These are phyloP conservation scores for Cyprinus carpio DNA, from an alignment of 2,113 vertebrate genomes.

Conservation along the genomic window DNA sequence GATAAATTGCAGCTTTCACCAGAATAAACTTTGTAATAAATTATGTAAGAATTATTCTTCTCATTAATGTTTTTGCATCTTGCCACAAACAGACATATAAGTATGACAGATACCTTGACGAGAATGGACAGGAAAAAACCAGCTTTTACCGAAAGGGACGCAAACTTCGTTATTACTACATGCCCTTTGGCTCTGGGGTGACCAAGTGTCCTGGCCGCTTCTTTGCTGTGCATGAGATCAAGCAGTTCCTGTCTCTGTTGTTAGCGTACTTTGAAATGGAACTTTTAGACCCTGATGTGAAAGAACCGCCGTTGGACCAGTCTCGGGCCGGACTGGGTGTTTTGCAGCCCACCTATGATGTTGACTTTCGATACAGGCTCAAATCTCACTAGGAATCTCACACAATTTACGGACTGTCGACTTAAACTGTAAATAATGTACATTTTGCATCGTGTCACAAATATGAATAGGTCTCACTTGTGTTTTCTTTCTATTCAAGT, in stretches of 20 bases:
- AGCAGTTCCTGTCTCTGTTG: slow-evolving; percentile 86
- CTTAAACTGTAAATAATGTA: slow-evolving; percentile 58
- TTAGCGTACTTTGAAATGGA: slow-evolving; percentile 88
- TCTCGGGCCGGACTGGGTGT: slow-evolving; percentile 92
- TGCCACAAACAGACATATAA: slow-evolving; percentile 83
- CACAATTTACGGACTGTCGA: slow-evolving; percentile 14
- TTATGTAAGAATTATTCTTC: neutral
- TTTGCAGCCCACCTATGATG: slow-evolving; percentile 87
- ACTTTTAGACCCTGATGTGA: slow-evolving; percentile 77
- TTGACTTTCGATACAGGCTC: slow-evolving; percentile 88
- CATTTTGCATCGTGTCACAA: slow-evolving; percentile 29
- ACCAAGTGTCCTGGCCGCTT: slow-evolving; percentile 92
- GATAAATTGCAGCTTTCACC: neutral
- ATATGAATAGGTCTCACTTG: slow-evolving; percentile 7
- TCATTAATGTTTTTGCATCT: slow-evolving; percentile 9
- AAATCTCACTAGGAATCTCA: slow-evolving; percentile 68
- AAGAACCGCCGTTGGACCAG: slow-evolving; percentile 87
- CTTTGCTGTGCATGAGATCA: slow-evolving; percentile 94
- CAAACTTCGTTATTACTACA: slow-evolving; percentile 87
- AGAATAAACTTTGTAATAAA: no score
- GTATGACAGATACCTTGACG: slow-evolving; percentile 87
- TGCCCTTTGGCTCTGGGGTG: slow-evolving; percentile 93
- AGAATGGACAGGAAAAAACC: slow-evolving; percentile 83
- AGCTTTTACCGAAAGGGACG: slow-evolving; percentile 80
- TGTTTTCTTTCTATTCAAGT: neutral